A percentile compares a stretch with the other conserved stretches of the same genome.
Conservation (phyloP, 2,888 invertebrate genomes). For the Stenodera caucasica region DNA sequence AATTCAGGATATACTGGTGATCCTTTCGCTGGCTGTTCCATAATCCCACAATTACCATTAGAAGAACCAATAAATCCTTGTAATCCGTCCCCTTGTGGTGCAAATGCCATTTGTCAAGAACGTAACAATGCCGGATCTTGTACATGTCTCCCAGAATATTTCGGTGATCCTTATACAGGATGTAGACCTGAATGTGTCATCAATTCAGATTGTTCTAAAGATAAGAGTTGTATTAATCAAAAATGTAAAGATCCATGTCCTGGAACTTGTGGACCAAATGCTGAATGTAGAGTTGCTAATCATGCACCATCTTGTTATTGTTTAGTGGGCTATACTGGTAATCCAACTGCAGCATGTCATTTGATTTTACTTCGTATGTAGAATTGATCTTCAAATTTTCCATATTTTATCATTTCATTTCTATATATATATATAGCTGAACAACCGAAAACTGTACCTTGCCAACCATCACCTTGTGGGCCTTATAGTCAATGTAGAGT, state of each 20-base stretch:
- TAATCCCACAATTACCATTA: constrained; percentile 34
- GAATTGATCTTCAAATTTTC: constrained; percentile 15
- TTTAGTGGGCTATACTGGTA: constrained; percentile 75
- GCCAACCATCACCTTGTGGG: constrained; percentile 75
- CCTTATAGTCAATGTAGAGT: constrained; percentile 76
- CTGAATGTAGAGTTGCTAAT: constrained; percentile 78
- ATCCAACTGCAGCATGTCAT: constrained; percentile 63
- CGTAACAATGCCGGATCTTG: constrained; percentile 83
- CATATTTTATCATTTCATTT: constrained; percentile 27
- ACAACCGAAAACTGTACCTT: constrained; percentile 63
- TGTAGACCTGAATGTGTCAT: constrained; percentile 85
- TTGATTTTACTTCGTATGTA: constrained; percentile 44
- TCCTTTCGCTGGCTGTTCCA: constrained; percentile 76
- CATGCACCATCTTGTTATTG: constrained; percentile 83
- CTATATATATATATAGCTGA: constrained; percentile 51
- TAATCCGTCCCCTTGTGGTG: constrained; percentile 84
- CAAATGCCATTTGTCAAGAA: constrained; percentile 82
- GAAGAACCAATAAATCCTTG: constrained; percentile 75
- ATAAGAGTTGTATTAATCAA: constrained; percentile 79
- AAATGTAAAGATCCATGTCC: constrained; percentile 85
- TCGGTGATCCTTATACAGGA: constrained; percentile 84
- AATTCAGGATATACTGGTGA: constrained; percentile 78
- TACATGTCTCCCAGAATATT: constrained; percentile 77
- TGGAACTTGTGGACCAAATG: constrained; percentile 78
- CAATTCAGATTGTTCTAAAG: constrained; percentile 77